Conservation (phyloP, 2,113 vertebrate species). For the Gnathonemus longibarbis region DNA sequence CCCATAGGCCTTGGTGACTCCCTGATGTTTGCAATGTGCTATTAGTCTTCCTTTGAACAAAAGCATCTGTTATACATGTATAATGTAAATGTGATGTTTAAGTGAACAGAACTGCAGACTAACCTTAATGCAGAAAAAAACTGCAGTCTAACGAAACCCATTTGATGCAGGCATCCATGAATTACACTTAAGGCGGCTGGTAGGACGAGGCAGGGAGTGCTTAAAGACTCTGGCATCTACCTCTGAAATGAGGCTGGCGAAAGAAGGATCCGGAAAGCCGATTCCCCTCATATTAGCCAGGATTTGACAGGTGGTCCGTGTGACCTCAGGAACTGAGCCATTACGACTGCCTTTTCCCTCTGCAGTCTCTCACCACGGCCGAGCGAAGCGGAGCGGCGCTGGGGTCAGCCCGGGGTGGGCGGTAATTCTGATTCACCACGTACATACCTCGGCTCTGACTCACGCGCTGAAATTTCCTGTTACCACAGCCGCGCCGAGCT, state of each 20-base stretch:
- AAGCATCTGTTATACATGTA: neutral
- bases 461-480: constrained; percentile 28
- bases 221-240: neutral
- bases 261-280: neutral
- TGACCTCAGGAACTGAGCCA: constrained; percentile 3
- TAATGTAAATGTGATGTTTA: neutral
- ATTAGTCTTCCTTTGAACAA: neutral
- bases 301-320: constrained; percentile 18
- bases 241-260: neutral
- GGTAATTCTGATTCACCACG: constrained; percentile 35
- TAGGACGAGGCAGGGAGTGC: neutral
- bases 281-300: neutral
- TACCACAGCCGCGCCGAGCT: constrained; percentile 10
- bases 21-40: neutral
- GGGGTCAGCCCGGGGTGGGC: constrained; percentile 21
- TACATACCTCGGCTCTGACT: constrained; percentile 35
- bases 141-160: neutral
- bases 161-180: neutral
- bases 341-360: constrained; percentile 14
- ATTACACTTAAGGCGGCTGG: neutral
- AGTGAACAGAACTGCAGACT: neutral
- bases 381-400: neutral
- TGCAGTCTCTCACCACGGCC: neutral
- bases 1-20: neutral
- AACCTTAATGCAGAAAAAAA: neutral